Evolutionary conservation across 2,113 vertebrate genomes (phyloP).

Genomic region (Callocephalon fimbriatum): DNA sequence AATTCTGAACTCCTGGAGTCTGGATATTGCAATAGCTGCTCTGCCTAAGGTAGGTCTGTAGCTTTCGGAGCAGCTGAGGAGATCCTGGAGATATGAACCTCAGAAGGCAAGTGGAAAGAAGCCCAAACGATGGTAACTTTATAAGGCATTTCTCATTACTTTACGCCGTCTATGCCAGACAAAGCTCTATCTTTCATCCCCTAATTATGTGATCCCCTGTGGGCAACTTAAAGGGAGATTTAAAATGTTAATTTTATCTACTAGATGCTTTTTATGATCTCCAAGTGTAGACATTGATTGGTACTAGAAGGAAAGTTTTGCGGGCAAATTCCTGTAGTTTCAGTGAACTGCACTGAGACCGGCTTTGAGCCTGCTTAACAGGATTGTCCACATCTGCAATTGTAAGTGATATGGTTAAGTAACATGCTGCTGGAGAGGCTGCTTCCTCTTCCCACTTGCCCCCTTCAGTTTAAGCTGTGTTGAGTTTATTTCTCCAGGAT

Average conservation of each 20-base stretch:
- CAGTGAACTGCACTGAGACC: background rate
- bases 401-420: background rate
- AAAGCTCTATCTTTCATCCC: conserved; percentile 25
- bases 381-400: background rate
- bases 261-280: background rate
- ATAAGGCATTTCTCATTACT: background rate
- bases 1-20: background rate
- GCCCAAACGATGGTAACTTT: background rate
- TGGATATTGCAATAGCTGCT: background rate
- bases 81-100: background rate
- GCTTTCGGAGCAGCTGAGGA: background rate
- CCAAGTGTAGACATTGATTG: background rate
- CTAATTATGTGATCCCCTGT: background rate
- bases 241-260: background rate
- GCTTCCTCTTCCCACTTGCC: background rate
- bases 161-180: background rate
- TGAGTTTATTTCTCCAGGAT: background rate
- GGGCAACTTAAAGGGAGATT: background rate
- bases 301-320: background rate
- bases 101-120: background rate
- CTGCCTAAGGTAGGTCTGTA: background rate
- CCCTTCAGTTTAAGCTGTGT: background rate
- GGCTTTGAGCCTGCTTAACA: background rate
- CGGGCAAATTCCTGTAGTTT: conserved; percentile 37
- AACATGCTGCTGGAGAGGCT: background rate